A percentile compares a stretch with the other conserved stretches of the same genome.
Conservation (phyloP, 2,888 invertebrate species). For the Amiota minor region DNA sequence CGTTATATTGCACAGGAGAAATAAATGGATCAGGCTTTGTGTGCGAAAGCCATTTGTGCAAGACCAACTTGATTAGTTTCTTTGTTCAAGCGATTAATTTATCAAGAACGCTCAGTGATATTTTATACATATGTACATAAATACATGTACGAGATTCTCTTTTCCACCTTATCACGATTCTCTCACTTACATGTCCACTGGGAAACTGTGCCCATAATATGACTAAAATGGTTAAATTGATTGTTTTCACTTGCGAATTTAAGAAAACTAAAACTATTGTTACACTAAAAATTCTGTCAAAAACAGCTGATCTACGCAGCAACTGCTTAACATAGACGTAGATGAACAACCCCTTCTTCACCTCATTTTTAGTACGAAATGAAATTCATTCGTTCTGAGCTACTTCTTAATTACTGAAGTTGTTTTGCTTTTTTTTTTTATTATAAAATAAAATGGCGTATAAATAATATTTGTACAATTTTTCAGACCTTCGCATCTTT, state of each 20-base stretch:
- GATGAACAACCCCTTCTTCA: neutral
- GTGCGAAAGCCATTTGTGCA: neutral
- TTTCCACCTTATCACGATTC: neutral
- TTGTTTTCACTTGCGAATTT: neutral
- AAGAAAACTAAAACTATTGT: too few relatives aligned
- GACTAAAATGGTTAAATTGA: neutral
- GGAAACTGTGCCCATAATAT: neutral
- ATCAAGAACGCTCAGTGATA: neutral
- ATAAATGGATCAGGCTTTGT: neutral
- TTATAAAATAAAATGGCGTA: too few relatives aligned
- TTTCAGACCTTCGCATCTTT: too few relatives aligned
- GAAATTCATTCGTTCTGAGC: too few relatives aligned
- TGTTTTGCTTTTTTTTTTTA: too few relatives aligned
- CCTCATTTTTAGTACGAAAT: too few relatives aligned
- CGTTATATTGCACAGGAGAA: neutral
- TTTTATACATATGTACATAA: neutral
- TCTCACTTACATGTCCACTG: neutral
- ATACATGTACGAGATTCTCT: neutral
- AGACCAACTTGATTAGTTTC: slow-evolving; percentile 4
- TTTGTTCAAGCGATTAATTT: neutral
- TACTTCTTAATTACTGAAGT: too few relatives aligned
- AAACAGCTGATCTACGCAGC: slow-evolving; percentile 1
- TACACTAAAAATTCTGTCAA: slow-evolving; percentile 1
- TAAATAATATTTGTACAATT: too few relatives aligned
- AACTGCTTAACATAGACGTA: neutral